Conservation (phyloP, 2,113 vertebrate genomes). For the Ondatra zibethicus region DNA sequence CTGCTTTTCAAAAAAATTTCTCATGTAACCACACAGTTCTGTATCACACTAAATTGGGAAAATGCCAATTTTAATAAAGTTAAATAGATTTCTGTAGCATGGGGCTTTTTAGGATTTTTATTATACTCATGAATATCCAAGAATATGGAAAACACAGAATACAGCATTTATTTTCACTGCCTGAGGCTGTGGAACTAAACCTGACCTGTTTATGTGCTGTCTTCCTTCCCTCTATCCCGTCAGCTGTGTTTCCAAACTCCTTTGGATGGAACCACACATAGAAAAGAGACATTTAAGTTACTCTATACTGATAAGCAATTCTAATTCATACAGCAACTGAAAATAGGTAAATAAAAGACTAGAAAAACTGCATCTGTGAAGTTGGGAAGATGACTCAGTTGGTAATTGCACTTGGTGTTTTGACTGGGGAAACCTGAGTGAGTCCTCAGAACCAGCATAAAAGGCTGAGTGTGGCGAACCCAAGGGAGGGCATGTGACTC, state of each 20-base stretch:
- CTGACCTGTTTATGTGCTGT: background rate
- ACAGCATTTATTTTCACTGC: background rate
- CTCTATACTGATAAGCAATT: background rate
- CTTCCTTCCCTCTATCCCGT: no score
- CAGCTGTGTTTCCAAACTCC: background rate
- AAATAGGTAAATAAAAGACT: background rate
- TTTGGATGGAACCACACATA: background rate
- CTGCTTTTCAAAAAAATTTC: background rate
- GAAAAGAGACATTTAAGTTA: background rate
- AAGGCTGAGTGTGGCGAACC: background rate
- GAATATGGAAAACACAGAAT: background rate
- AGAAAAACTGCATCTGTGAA: background rate
- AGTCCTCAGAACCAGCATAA: background rate
- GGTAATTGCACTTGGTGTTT: background rate
- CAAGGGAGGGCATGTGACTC: background rate
- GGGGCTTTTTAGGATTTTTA: background rate
- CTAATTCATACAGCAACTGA: background rate
- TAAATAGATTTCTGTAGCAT: background rate
- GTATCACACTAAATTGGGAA: background rate
- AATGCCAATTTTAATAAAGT: slow-evolving; percentile 19
- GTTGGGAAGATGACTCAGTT: background rate
- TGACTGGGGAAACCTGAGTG: background rate
- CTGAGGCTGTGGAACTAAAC: background rate
- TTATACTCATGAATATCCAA: background rate
- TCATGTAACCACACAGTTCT: background rate